Evolutionary conservation across 2,113 vertebrate genomes (phyloP).

Genomic region (Oenanthe melanoleuca): DNA sequence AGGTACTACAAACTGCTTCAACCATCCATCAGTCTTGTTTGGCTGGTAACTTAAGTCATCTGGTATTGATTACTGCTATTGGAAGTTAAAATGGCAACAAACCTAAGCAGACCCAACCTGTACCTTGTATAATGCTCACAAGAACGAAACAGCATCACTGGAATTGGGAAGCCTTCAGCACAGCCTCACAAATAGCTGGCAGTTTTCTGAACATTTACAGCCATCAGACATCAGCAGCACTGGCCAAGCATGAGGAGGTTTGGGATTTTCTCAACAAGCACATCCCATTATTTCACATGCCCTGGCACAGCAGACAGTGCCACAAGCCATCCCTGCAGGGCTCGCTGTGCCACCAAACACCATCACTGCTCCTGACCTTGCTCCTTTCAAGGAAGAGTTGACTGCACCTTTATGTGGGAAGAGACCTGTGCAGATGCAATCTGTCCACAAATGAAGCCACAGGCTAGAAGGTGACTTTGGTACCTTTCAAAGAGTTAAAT

Average conservation of each 20-base stretch:
- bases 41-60: background rate
- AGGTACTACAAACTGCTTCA: background rate
- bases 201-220: background rate
- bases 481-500: background rate
- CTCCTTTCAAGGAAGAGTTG: background rate
- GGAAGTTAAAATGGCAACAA: background rate
- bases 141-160: background rate
- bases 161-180: background rate
- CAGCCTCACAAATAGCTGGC: background rate
- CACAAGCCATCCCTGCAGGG: background rate
- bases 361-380: background rate
- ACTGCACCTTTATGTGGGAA: background rate
- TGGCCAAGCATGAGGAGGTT: background rate
- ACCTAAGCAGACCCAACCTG: background rate
- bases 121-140: background rate
- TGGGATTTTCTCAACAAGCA: background rate
- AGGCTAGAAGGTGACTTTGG: background rate
- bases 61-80: background rate
- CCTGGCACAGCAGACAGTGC: background rate
- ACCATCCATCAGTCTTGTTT: background rate
- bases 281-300: accelerated
- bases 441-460: background rate
- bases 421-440: background rate
- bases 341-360: background rate
- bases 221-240: background rate